Percentiles rank a stretch among this genome's conserved stretches.
These are phyloP conservation scores for Arnoldichthys spilopterus DNA, from an alignment of 2,797 vertebrate genomes.

Conservation along the genomic window DNA sequence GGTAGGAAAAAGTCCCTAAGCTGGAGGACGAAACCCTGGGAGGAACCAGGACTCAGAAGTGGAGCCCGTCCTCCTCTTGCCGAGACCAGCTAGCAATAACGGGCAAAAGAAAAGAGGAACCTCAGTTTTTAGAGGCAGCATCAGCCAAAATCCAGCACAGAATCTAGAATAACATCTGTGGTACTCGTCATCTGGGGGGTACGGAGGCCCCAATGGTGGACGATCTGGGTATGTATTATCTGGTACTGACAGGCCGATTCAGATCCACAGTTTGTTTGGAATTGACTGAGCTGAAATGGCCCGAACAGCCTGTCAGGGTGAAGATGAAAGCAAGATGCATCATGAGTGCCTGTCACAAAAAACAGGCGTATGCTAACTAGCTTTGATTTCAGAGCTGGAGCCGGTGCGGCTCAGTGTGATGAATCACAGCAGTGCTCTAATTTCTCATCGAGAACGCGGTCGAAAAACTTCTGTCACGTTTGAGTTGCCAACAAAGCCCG, in stretches of 20 bases:
- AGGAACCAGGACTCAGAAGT: no score
- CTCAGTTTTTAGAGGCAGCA: no score
- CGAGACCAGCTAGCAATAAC: no score
- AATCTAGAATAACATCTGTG: no score
- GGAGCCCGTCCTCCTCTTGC: no score
- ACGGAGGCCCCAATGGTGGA: no score
- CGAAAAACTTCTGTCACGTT: neutral
- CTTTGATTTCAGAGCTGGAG: neutral
- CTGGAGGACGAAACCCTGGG: no score
- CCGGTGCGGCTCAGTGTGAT: neutral
- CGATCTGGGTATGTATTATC: neutral
- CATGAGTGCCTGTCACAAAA: constrained; percentile 1
- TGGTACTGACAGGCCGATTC: neutral
- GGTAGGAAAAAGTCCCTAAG: no score
- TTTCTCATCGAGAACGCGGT: neutral
- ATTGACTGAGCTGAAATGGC: neutral
- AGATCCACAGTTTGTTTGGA: neutral
- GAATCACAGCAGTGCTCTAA: neutral
- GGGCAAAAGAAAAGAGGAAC: no score
- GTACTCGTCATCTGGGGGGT: no score
- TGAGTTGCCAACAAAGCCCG: neutral
- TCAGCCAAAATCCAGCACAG: no score
- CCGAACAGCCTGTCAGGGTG: neutral
- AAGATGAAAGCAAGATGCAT: constrained; percentile 10
- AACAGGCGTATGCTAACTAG: constrained; percentile 6